Evolutionary conservation across 2,113 vertebrate genomes (phyloP).

Genomic region (Stegastes partitus): DNA sequence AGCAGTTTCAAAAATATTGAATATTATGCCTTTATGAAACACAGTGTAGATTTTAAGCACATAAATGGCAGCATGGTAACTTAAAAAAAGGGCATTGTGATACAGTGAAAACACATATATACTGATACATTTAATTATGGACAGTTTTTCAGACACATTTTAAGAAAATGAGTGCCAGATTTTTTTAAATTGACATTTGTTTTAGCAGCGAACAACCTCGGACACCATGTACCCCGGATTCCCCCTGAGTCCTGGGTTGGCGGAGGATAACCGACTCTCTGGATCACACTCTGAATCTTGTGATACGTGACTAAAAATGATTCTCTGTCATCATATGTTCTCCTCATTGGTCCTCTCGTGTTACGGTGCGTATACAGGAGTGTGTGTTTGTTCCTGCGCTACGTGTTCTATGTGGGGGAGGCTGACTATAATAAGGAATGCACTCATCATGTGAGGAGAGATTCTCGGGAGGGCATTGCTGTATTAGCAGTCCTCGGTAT

Average conservation of each 20-base stretch:
- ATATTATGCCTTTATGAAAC: too few species aligned
- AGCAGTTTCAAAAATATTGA: background rate
- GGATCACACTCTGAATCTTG: conserved; percentile 44
- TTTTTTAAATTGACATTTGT: background rate
- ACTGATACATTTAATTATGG: too few species aligned
- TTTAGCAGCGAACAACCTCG: background rate
- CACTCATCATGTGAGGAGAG: conserved; percentile 63
- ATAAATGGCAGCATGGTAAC: too few species aligned
- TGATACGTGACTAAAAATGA: conserved; percentile 64
- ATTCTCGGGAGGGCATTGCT: conserved; percentile 42
- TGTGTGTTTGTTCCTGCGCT: background rate
- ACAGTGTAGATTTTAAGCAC: too few species aligned
- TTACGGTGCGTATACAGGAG: conserved; percentile 46
- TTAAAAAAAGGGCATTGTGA: too few species aligned
- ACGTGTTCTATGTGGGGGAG: conserved; percentile 13
- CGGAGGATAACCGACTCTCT: conserved; percentile 23
- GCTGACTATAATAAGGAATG: conserved; percentile 55
- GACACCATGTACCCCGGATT: background rate
- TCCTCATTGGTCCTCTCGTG: conserved; percentile 29
- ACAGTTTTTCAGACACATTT: too few species aligned
- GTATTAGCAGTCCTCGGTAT: background rate
- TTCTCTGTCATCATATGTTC: conserved; percentile 13
- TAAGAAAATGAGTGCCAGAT: too few species aligned
- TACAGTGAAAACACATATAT: too few species aligned
- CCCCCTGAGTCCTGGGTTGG: background rate